Base-by-base conservation (phyloP, 1,140 invertebrate species). In the Saccostrea glomerata region DNA sequence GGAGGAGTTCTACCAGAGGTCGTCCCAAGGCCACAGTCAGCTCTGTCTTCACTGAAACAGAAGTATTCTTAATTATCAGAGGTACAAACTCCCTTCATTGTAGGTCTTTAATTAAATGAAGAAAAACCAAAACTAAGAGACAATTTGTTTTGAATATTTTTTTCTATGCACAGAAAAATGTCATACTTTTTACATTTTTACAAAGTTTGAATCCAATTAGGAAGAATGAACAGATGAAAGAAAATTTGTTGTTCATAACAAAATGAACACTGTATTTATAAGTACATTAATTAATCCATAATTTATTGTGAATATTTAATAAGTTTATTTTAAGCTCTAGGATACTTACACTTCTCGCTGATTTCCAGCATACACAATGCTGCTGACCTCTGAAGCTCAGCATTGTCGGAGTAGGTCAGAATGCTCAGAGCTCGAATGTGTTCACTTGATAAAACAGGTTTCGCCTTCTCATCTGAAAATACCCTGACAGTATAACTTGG, bases 321-420 rank as follows among this genome's bases (percentile, higher is more conserved):
- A 60, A 0, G 7, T 60, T 4, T 11, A 20, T 5, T 5, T 15
- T 60, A 60, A 13, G 58, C n/a, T 63, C n/a, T 63, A 63, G 47
- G 58, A 66, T 23, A 89, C 92, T 89, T 89, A 93, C 92, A 91
- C 87, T 88, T 89, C 56, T 92, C 91, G 89, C 91, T 91, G 66
- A 93, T 88, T 86, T 93, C 92, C 36, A 89, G 89, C 89, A 90
- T 92, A 84, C 92, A 93, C 0, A 92, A 87, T 9, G 92, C 91
- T n/a, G 92, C 92, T 15, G 92, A 93, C 82, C 88, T 86, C 77
- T 93, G 92, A 36, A 93, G 84, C 56, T 93, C 92, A 25, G 66
- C 54, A 82, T 93, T 93, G 87, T 92, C 92, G 2, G 92, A 93
- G 86, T 90, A 93, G 11, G 91, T 92, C 23, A 93, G 85, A 66